Base-by-base conservation (phyloP, 2,888 invertebrate genomes). In the Diloba caeruleocephala region DNA sequence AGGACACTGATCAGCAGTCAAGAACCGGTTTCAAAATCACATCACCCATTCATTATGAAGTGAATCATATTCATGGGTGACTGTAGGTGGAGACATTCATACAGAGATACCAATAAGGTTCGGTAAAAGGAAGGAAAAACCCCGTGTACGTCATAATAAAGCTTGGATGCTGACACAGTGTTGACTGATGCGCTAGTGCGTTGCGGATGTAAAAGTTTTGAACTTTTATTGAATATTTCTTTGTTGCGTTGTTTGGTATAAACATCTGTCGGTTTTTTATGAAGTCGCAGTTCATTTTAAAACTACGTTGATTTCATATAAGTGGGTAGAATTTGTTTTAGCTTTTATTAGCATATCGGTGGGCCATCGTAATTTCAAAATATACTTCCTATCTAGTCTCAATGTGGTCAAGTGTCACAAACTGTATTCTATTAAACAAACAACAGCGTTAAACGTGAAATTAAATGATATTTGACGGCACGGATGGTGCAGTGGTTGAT, bases 11-110 rank as follows among this genome's bases (percentile, higher is more conserved):
- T 29, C 13, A 3, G n/a, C n/a, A n/a, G n/a, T n/a, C n/a, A 9
- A 28, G 8, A 66, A 66, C 67, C 57, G 67, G 71, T 66, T 53
- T 19, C 12, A 14, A 51, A 41, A 52, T 48, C 31, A 38, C 56
- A 70, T 71, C 74, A 54, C 63, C 57, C 71, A 71, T 74, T 71
- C 71, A 71, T 58, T 43, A 26, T 46, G 5, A 13, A n/a, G 13
- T 54, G 29, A 48, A 8, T 39, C 32, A 39, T 65, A 54, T 34
- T 50, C 49, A 52, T n/a, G n/a, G n/a, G n/a, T 53, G 26, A n/a
- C 5, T 17, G 63, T 50, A n/a, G 41, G 49, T 61, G 44, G 33
- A 13, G 38, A 29, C 31, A 15, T 36, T 5, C 10, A 37, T 28
- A 38, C 43, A 56, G 43, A 28, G 26, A 39, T 26, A n/a, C n/a